These are phyloP conservation scores for Periophthalmus magnuspinnatus DNA, from an alignment of 2,797 vertebrate genomes.

Conservation along the genomic window DNA sequence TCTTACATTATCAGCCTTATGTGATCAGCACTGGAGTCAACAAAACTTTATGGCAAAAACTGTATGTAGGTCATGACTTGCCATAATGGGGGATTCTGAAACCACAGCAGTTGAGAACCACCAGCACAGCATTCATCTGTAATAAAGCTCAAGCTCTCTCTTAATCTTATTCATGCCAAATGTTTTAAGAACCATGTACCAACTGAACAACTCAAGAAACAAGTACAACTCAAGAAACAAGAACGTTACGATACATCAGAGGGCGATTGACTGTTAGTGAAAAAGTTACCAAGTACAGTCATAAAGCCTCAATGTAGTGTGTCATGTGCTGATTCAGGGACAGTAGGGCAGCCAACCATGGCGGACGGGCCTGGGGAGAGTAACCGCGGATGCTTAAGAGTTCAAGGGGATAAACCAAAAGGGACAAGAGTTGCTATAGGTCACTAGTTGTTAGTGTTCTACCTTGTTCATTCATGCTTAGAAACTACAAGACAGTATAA, in stretches of 20 bases:
- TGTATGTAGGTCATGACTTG: not conserved
- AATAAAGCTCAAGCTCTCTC: conserved; percentile 48
- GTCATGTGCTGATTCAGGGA: conserved; percentile 16
- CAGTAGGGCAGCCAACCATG: conserved; percentile 9
- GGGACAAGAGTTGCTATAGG: conserved; percentile 2
- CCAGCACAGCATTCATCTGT: conserved; percentile 55
- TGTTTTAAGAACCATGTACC: conserved; percentile 15
- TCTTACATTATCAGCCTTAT: not conserved
- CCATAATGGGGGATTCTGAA: not conserved
- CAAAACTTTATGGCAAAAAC: not conserved
- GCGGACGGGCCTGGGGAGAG: not conserved
- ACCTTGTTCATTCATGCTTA: too few relatives aligned
- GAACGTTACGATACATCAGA: conserved; percentile 18
- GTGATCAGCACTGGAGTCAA: not conserved
- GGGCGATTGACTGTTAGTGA: conserved; percentile 20
- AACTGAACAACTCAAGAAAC: conserved; percentile 30
- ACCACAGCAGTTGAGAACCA: conserved; percentile 2
- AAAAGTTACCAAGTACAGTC: conserved; percentile 23
- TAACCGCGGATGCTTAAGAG: not conserved
- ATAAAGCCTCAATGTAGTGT: conserved; percentile 23
- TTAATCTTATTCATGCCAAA: conserved; percentile 20
- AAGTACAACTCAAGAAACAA: conserved; percentile 39
- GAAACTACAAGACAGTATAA: not conserved
- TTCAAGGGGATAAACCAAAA: not conserved
- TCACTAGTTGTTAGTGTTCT: not conserved